Conservation (phyloP, 2,113 vertebrate genomes). For the Pao palembangensis region DNA sequence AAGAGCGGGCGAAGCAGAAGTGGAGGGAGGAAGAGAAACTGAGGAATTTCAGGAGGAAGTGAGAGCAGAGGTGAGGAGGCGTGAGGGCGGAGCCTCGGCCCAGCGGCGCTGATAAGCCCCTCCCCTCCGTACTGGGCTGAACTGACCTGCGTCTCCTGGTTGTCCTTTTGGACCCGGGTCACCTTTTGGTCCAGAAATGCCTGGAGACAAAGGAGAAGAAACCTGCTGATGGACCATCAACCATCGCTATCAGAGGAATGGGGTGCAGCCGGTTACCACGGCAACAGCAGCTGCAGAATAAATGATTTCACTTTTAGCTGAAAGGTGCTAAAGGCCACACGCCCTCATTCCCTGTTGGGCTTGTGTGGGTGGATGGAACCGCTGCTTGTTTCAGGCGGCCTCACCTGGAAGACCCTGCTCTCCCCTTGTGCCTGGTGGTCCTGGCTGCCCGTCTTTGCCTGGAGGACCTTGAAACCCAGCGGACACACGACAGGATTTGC, state of each 20-base stretch:
- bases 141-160: slow-evolving; percentile 26
- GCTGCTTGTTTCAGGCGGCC: background rate
- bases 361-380: no score
- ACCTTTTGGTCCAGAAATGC: slow-evolving; percentile 41
- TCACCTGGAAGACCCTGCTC: background rate
- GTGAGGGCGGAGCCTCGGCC: background rate
- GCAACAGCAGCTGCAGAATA: background rate
- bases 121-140: no score
- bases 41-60: slow-evolving; percentile 13
- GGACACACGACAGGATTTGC: background rate
- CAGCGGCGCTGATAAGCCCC: background rate
- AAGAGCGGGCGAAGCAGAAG: background rate
- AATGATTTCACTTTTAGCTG: no score
- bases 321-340: no score
- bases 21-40: slow-evolving; percentile 40
- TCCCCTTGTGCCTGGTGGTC: background rate
- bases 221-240: background rate
- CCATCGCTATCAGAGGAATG: background rate
- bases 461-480: slow-evolving; percentile 38
- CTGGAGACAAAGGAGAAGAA: slow-evolving; percentile 17
- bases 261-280: background rate
- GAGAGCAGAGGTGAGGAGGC: slow-evolving; percentile 1
- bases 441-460: slow-evolving; percentile 14
- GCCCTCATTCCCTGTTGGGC: no score
- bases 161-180: slow-evolving; percentile 41